Percentiles rank a stretch among this genome's conserved stretches.
Conservation (phyloP, 2,113 vertebrate genomes). For the Lethenteron reissneri region DNA sequence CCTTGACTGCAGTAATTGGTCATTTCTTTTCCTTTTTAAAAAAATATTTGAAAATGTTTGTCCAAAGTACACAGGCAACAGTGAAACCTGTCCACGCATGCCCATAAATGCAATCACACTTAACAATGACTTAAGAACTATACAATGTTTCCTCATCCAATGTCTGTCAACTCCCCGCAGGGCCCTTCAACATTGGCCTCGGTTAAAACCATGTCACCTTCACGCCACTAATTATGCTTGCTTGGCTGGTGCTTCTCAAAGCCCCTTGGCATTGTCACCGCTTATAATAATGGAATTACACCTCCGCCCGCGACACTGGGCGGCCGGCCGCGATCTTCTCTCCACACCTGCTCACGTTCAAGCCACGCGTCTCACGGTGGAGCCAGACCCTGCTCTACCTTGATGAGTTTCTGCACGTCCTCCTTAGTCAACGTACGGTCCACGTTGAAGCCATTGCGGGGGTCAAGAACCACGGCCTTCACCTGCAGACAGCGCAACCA, state of each 20-base stretch:
- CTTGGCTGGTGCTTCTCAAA: not conserved
- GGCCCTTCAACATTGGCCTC: too few species aligned
- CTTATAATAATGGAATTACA: not conserved
- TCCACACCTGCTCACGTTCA: too few species aligned
- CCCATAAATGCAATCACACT: too few species aligned
- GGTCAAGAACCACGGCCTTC: slow-evolving; percentile 52
- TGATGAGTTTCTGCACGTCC: slow-evolving; percentile 39
- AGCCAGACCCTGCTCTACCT: slow-evolving; percentile 26
- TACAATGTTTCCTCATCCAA: too few species aligned
- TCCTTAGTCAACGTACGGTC: slow-evolving; percentile 32
- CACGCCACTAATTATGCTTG: not conserved
- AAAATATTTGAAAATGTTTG: slow-evolving; percentile 13
- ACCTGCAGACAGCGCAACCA: slow-evolving; percentile 25
- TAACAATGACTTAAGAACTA: too few species aligned
- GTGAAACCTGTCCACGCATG: too few species aligned
- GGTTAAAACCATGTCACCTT: too few species aligned
- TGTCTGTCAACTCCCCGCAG: too few species aligned
- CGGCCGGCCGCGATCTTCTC: too few species aligned
- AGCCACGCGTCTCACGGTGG: not conserved
- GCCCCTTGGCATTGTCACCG: not conserved
- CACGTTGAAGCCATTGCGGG: slow-evolving; percentile 39
- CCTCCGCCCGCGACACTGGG: not conserved
- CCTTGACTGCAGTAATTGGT: too few species aligned
- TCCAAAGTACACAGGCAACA: not conserved
- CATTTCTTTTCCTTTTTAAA: slow-evolving; percentile 8